A percentile compares a stretch with the other conserved stretches of the same genome.
Evolutionary conservation across 2,888 invertebrate genomes (phyloP).

Genomic region (Melolontha melolontha): DNA sequence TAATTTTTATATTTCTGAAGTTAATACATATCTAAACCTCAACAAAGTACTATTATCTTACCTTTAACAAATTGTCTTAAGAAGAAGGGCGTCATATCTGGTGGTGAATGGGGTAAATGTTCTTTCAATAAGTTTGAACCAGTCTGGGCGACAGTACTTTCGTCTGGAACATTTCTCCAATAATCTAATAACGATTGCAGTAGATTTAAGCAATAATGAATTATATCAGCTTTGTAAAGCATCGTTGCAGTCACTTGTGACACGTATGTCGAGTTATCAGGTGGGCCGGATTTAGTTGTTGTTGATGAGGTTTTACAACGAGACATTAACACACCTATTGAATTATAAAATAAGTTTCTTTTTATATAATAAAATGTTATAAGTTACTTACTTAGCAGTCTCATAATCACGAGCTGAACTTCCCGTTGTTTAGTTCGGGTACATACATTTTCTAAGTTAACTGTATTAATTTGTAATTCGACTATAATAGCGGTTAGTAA

Average conservation of each 20-base stretch:
- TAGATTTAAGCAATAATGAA: constrained; percentile 79
- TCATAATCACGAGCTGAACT: constrained; percentile 88
- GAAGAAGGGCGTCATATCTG: constrained; percentile 97
- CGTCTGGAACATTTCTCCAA: constrained; percentile 73
- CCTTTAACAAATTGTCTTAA: constrained; percentile 90
- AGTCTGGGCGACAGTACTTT: constrained; percentile 59
- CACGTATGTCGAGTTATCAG: constrained; percentile 71
- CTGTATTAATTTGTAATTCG: constrained; percentile 76
- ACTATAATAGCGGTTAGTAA: constrained; percentile 79
- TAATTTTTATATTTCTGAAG: too few species aligned
- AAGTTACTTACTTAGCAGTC: constrained; percentile 80
- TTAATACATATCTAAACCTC: too few species aligned
- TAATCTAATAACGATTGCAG: constrained; percentile 80
- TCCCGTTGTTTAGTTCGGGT: constrained; percentile 82
- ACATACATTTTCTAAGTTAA: constrained; percentile 69
- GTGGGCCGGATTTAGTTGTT: constrained; percentile 61
- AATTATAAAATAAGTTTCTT: background rate
- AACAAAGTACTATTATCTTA: constrained; percentile 48
- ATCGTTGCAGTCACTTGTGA: constrained; percentile 79
- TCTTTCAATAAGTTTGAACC: constrained; percentile 84
- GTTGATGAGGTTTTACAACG: constrained; percentile 72
- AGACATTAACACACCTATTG: constrained; percentile 79
- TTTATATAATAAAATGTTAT: too few species aligned
- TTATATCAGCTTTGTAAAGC: constrained; percentile 76
- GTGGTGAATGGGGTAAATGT: constrained; percentile 82